phyloP scores from a whole-genome alignment of 2,113 vertebrate genomes.

The Gymnarchus niloticus region DNA sequence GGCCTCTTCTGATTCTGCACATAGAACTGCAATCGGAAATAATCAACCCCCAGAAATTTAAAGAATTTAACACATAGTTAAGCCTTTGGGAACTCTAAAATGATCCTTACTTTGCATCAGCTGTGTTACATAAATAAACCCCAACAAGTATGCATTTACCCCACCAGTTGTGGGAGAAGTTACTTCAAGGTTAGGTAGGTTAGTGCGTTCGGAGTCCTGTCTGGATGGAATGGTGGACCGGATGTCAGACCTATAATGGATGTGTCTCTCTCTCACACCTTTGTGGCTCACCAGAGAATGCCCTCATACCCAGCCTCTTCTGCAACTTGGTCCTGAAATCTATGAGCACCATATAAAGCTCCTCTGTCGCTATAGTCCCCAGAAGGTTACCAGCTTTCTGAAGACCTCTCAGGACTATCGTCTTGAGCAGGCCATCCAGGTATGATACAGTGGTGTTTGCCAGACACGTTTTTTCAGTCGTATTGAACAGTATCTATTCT shows the following conservation, averaged over 20 bases:
- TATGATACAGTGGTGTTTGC: conserved; percentile 42
- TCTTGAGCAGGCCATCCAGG: conserved; percentile 84
- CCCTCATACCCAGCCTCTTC: conserved; percentile 51
- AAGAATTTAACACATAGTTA: no score
- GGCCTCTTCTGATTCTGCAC: not conserved
- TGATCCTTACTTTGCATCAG: no score
- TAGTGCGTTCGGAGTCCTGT: not conserved
- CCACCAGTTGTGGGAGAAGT: no score
- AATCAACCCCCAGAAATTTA: no score
- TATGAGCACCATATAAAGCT: conserved; percentile 79
- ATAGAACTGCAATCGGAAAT: no score
- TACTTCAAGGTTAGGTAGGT: not conserved
- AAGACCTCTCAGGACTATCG: conserved; percentile 78
- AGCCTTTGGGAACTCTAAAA: no score
- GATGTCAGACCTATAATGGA: not conserved
- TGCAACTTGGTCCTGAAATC: conserved; percentile 63
- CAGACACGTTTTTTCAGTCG: not conserved
- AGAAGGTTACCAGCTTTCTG: conserved; percentile 71
- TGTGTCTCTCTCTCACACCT: not conserved
- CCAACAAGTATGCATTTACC: no score
- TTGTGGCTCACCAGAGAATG: conserved; percentile 65
- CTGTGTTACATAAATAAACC: no score
- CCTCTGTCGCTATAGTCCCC: conserved; percentile 74
- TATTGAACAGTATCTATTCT: not conserved
- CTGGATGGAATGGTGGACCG: not conserved